Evolutionary conservation across 2,113 vertebrate species (phyloP).

Genomic region (Rutilus rutilus): DNA sequence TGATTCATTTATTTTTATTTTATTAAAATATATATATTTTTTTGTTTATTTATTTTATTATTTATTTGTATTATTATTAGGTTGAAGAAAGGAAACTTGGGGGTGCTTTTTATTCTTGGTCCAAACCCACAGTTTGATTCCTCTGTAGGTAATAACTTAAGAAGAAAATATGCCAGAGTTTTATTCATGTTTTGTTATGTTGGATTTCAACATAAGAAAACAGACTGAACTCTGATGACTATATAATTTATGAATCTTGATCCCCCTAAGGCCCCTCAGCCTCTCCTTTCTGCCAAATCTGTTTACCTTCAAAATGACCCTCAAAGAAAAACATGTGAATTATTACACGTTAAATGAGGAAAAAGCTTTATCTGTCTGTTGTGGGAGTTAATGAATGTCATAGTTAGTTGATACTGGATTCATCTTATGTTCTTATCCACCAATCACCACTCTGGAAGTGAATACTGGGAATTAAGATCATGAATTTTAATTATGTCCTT

Average conservation of each 20-base stretch:
- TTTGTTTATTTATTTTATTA: no score
- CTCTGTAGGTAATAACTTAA: background rate
- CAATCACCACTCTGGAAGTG: background rate
- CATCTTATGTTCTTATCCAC: background rate
- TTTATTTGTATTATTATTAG: background rate
- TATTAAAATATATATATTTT: no score
- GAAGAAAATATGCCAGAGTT: background rate
- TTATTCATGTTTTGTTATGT: background rate
- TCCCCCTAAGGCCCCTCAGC: background rate
- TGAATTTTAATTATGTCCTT: background rate
- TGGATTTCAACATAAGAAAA: background rate
- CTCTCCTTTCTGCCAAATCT: background rate
- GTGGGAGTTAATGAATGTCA: constrained; percentile 7
- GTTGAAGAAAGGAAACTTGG: background rate
- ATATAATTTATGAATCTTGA: no score
- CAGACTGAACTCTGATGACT: background rate
- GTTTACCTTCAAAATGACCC: background rate
- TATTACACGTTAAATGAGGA: background rate
- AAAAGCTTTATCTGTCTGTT: background rate
- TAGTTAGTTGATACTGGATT: background rate
- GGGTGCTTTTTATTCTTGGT: background rate
- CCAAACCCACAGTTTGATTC: background rate
- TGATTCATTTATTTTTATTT: no score
- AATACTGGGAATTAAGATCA: background rate
- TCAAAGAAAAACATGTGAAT: background rate